Evolutionary conservation across 2,888 invertebrate genomes (phyloP).

Genomic region (Megalurothrips usitatus): DNA sequence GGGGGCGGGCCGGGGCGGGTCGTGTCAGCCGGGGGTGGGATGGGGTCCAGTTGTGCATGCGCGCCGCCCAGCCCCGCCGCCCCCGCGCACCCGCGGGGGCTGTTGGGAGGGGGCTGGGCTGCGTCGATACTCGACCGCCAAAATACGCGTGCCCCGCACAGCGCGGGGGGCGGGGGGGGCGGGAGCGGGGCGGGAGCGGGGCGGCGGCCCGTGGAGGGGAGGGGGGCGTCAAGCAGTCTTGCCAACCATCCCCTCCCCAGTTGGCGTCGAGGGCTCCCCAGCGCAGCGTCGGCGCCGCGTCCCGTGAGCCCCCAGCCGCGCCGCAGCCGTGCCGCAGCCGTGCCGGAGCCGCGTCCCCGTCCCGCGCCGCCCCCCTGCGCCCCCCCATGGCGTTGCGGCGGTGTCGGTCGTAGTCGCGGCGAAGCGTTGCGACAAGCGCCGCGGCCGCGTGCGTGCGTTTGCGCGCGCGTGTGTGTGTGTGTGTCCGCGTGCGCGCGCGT

Average conservation of each 20-base stretch:
- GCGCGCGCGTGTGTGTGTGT: neutral
- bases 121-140: slow-evolving; percentile 25
- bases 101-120: neutral
- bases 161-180: neutral
- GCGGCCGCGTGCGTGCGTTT: neutral
- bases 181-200: neutral
- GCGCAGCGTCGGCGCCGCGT: neutral
- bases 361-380: too few species aligned
- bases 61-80: neutral
- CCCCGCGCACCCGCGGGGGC: neutral
- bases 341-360: neutral
- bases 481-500: neutral
- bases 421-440: neutral
- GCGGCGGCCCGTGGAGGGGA: neutral
- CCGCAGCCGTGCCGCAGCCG: neutral
- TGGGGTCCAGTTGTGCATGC: slow-evolving; percentile 14
- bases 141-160: slow-evolving; percentile 3
- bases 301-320: neutral
- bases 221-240: neutral
- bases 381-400: neutral
- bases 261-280: neutral
- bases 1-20: neutral
- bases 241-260: neutral
- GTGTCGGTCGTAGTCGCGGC: neutral
- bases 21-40: neutral